Evolutionary conservation across 2,797 vertebrate species (phyloP).

Genomic region (Manis crassicaudata): DNA sequence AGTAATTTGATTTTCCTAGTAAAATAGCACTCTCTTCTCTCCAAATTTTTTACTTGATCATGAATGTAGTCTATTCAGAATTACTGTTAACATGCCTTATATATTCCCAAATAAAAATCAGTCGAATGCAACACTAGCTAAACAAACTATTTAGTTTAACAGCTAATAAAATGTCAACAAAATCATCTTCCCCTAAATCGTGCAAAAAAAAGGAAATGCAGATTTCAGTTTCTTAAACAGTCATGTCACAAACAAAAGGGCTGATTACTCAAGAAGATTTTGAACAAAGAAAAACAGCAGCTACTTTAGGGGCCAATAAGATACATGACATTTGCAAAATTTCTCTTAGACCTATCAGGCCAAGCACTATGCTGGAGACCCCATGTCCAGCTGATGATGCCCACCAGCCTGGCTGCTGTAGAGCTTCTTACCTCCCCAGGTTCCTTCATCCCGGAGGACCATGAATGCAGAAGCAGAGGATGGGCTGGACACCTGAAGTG

Average conservation of each 20-base stretch:
- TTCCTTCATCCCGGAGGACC: background rate
- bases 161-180: background rate
- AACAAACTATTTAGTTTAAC: slow-evolving; percentile 11
- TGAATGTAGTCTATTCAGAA: slow-evolving; percentile 48
- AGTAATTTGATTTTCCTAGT: slow-evolving; percentile 55
- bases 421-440: background rate
- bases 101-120: background rate
- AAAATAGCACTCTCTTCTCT: slow-evolving; percentile 2
- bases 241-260: background rate
- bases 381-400: background rate
- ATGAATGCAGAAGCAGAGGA: background rate
- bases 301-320: background rate
- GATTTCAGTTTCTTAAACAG: slow-evolving; percentile 31
- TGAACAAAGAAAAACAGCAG: background rate
- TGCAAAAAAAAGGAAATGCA: background rate
- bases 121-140: slow-evolving; percentile 31
- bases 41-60: background rate
- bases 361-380: background rate
- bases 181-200: slow-evolving; percentile 33
- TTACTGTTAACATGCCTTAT: slow-evolving; percentile 19
- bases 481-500: background rate
- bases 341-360: background rate
- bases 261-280: background rate
- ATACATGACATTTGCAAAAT: background rate
- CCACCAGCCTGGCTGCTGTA: background rate